These are phyloP conservation scores for Pseudopodoces humilis DNA, from an alignment of 2,113 vertebrate species.

Conservation along the genomic window DNA sequence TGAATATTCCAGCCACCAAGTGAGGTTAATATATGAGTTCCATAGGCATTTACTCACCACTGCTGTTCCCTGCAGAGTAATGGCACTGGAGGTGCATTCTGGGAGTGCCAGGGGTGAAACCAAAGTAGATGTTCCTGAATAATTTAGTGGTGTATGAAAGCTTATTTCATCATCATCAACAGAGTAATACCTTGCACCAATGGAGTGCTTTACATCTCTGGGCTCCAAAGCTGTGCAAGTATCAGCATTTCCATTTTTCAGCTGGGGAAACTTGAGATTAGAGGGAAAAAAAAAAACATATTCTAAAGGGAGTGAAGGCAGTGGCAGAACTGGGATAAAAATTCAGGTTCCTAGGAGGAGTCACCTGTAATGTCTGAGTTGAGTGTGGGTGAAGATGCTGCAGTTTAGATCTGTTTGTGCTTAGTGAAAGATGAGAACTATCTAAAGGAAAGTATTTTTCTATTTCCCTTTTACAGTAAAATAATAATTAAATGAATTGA, in stretches of 20 bases:
- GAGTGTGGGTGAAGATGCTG: background rate
- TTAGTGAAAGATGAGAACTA: background rate
- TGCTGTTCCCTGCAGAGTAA: slow-evolving; percentile 62
- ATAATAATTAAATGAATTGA: background rate
- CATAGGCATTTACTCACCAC: slow-evolving; percentile 56
- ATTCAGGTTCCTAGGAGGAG: background rate
- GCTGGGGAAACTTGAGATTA: background rate
- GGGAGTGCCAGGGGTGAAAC: slow-evolving; percentile 66
- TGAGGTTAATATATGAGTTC: slow-evolving; percentile 65
- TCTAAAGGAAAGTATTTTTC: background rate
- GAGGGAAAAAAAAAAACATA: background rate
- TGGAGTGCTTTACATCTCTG: slow-evolving; percentile 5
- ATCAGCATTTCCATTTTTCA: background rate
- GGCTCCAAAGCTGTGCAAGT: slow-evolving; percentile 3
- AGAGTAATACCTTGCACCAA: slow-evolving; percentile 50
- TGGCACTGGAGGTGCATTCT: slow-evolving; percentile 64
- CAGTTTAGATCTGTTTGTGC: background rate
- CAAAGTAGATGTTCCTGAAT: slow-evolving; percentile 50
- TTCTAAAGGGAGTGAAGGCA: background rate
- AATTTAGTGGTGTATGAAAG: slow-evolving; percentile 65
- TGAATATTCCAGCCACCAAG: slow-evolving; percentile 68
- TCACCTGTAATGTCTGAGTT: accelerated
- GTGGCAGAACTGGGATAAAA: background rate
- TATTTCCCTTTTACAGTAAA: background rate
- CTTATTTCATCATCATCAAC: slow-evolving; percentile 66